A percentile compares a stretch with the other conserved stretches of the same genome.
phyloP scores from a whole-genome alignment of 2,797 vertebrate genomes.

The Siniperca obscura region DNA sequence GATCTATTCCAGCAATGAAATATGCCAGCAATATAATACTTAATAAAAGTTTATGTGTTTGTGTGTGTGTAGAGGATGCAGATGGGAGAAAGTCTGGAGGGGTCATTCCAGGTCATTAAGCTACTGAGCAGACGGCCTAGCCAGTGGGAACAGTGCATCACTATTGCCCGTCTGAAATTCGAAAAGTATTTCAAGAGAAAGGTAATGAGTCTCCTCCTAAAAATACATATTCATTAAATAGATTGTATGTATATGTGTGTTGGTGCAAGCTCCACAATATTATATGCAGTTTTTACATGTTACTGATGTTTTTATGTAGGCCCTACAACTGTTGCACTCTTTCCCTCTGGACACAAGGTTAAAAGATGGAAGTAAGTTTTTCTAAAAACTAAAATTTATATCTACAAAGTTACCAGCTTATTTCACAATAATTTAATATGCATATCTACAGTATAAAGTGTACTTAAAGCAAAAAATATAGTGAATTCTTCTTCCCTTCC shows the following conservation, averaged over 20 bases:
- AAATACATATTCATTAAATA: conserved; percentile 3
- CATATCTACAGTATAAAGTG: not conserved
- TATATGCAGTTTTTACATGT: not conserved
- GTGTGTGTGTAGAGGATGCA: conserved; percentile 90
- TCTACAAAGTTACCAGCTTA: not conserved
- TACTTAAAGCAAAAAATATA: not conserved
- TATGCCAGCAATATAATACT: not conserved
- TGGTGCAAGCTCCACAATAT: not conserved
- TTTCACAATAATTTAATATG: not conserved
- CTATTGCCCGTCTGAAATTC: conserved; percentile 94
- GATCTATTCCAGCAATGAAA: not conserved
- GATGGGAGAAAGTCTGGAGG: conserved; percentile 94
- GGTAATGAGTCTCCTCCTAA: conserved; percentile 78
- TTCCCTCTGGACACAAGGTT: conserved; percentile 96
- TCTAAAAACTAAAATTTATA: not conserved
- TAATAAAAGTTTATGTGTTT: not conserved
- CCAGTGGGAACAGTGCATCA: conserved; percentile 92
- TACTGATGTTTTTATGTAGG: conserved; percentile 79
- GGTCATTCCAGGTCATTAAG: conserved; percentile 96
- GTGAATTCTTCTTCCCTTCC: conserved; percentile 45
- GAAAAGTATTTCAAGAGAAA: conserved; percentile 99
- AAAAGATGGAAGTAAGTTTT: conserved; percentile 97
- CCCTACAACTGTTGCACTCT: conserved; percentile 95
- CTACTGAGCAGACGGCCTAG: conserved; percentile 92
- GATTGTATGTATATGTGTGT: not conserved